A percentile compares a stretch with the other conserved stretches of the same genome.
Evolutionary conservation across 2,888 invertebrate species (phyloP).

Genomic region (Drosophila neotestacea): DNA sequence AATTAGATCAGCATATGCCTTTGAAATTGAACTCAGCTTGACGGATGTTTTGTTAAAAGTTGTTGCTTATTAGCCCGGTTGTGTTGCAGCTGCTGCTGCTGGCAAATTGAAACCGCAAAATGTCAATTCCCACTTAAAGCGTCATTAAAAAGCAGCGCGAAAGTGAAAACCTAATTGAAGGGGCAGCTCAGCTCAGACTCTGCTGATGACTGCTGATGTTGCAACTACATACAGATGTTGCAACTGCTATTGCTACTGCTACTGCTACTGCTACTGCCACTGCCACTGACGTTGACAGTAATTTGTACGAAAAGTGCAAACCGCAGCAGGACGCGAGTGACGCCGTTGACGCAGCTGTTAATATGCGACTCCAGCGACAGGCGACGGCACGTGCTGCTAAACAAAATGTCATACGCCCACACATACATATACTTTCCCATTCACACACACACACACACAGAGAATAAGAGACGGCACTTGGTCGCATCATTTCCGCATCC

Average conservation of each 20-base stretch:
- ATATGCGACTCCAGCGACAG: slow-evolving; percentile 57
- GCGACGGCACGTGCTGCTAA: slow-evolving; percentile 73
- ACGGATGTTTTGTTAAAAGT: background rate
- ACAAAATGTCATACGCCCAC: slow-evolving; percentile 61
- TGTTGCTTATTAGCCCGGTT: slow-evolving; percentile 27
- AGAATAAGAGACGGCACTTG: slow-evolving; percentile 37
- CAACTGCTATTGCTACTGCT: slow-evolving; percentile 41
- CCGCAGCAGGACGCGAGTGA: slow-evolving; percentile 62
- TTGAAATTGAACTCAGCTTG: background rate
- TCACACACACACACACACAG: slow-evolving; percentile 2
- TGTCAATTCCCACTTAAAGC: slow-evolving; percentile 42
- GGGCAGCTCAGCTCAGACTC: slow-evolving; percentile 3
- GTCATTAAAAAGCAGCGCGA: slow-evolving; percentile 55
- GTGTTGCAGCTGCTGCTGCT: background rate
- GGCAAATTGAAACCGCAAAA: slow-evolving; percentile 54
- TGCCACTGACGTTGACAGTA: slow-evolving; percentile 61
- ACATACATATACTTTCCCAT: slow-evolving; percentile 9
- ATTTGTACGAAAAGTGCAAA: slow-evolving; percentile 65
- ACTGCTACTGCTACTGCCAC: slow-evolving; percentile 30
- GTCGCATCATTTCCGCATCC: slow-evolving; percentile 74
- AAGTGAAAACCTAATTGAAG: slow-evolving; percentile 56
- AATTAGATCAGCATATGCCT: background rate
- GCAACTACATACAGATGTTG: slow-evolving; percentile 24
- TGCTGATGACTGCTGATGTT: slow-evolving; percentile 25
- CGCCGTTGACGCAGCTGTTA: slow-evolving; percentile 56